Evolutionary conservation across 2,113 vertebrate genomes (phyloP).

Genomic region (Grantiella picta): DNA sequence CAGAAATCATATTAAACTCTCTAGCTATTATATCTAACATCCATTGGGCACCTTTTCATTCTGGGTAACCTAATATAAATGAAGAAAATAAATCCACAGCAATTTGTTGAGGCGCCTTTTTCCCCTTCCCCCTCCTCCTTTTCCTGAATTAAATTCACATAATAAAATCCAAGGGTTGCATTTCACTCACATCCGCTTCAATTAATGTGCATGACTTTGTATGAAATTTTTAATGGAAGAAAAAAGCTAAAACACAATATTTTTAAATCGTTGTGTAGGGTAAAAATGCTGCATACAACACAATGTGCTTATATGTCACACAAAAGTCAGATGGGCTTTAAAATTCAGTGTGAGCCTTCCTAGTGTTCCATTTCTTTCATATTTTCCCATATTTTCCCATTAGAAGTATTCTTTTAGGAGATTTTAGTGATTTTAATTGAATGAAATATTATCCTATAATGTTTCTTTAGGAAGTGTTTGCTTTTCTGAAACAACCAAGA

Average conservation of each 20-base stretch:
- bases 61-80: conserved; percentile 51
- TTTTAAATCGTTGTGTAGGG: background rate
- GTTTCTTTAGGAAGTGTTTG: background rate
- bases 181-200: background rate
- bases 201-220: background rate
- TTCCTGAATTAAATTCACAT: background rate
- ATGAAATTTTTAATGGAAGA: conserved; percentile 2
- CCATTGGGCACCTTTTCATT: conserved; percentile 51
- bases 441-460: background rate
- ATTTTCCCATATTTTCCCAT: background rate
- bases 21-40: conserved; percentile 48
- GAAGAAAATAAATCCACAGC: conserved; percentile 60
- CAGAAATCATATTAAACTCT: conserved; percentile 64
- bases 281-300: background rate
- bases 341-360: background rate
- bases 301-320: background rate
- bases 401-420: background rate
- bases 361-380: background rate
- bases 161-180: background rate
- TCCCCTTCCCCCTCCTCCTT: background rate
- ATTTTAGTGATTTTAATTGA: background rate
- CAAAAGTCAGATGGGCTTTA: background rate
- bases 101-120: conserved; percentile 49
- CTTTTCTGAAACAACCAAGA: background rate
- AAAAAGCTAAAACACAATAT: background rate